phyloP scores from a whole-genome alignment of 2,113 vertebrate species.

The Egretta garzetta region DNA sequence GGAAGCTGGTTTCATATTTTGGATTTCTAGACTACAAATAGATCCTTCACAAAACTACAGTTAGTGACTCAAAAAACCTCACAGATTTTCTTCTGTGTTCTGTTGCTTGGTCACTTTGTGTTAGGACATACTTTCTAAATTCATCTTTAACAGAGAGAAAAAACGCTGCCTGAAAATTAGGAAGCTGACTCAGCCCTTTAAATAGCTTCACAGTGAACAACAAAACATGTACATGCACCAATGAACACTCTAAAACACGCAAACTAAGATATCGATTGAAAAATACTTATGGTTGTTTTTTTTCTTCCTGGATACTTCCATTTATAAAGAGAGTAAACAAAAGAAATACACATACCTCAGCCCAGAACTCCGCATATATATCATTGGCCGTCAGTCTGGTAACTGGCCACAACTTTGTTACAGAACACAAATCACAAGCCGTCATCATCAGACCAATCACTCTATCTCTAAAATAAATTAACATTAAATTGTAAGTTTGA shows the following conservation, averaged over 20 bases:
- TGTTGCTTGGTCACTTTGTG: neutral
- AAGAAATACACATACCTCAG: conserved; percentile 83
- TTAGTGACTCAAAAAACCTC: neutral
- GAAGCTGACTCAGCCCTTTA: neutral
- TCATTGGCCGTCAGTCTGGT: conserved; percentile 93
- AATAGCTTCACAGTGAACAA: neutral
- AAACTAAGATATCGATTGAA: neutral
- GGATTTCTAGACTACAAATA: neutral
- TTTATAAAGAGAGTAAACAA: neutral
- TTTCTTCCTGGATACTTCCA: neutral
- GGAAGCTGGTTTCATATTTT: neutral
- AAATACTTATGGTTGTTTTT: neutral
- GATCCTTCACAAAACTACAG: neutral
- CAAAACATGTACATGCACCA: neutral
- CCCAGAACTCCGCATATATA: conserved; percentile 98
- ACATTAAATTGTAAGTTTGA: neutral
- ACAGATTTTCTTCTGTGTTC: neutral
- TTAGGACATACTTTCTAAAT: neutral
- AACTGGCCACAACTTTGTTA: conserved; percentile 95
- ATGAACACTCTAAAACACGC: neutral
- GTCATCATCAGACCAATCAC: conserved; percentile 99
- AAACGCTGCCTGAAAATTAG: neutral
- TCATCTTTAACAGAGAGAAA: neutral
- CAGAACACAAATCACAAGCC: conserved; percentile 97
- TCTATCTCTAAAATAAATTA: conserved; percentile 85